A percentile compares a stretch with the other conserved stretches of the same genome.
These are phyloP conservation scores for Leuciscus idus DNA, from an alignment of 2,113 vertebrate genomes.

Conservation along the genomic window DNA sequence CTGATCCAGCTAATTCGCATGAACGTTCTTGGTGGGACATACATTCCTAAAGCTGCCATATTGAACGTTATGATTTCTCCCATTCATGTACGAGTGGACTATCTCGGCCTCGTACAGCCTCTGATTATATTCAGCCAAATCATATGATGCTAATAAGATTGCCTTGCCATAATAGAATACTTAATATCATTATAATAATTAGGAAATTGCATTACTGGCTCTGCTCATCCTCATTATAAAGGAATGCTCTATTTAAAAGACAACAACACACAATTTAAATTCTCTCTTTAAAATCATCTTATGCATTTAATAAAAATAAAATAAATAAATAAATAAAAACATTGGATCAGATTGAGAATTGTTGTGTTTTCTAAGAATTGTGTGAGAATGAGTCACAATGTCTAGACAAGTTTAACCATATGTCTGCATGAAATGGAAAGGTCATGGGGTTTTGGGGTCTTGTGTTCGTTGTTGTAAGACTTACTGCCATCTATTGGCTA, in stretches of 20 bases:
- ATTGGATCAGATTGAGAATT: not conserved
- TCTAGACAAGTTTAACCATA: not conserved
- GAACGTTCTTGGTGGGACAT: not conserved
- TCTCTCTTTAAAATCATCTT: not conserved
- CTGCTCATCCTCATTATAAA: not conserved
- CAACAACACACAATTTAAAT: not conserved
- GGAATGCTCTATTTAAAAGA: not conserved
- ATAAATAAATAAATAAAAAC: no score
- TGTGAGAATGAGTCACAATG: constrained; percentile 2
- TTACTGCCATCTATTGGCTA: constrained; percentile 39
- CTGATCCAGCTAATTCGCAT: no score
- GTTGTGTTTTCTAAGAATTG: not conserved
- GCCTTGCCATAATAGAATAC: not conserved
- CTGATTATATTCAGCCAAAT: not conserved
- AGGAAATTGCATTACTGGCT: constrained; percentile 5
- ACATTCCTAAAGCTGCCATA: not conserved
- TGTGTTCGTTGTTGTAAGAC: not conserved
- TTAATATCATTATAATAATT: not conserved
- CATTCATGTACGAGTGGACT: not conserved
- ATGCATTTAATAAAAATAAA: not conserved
- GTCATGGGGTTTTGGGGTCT: constrained; percentile 11
- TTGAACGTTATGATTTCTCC: not conserved
- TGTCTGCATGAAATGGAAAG: not conserved
- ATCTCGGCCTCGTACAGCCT: not conserved
- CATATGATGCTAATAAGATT: constrained; percentile 32